Evolutionary conservation across 2,888 invertebrate genomes (phyloP), one percentile per base, ranked within the genome.

Genomic region (Drosophila hamatofila): DNA sequence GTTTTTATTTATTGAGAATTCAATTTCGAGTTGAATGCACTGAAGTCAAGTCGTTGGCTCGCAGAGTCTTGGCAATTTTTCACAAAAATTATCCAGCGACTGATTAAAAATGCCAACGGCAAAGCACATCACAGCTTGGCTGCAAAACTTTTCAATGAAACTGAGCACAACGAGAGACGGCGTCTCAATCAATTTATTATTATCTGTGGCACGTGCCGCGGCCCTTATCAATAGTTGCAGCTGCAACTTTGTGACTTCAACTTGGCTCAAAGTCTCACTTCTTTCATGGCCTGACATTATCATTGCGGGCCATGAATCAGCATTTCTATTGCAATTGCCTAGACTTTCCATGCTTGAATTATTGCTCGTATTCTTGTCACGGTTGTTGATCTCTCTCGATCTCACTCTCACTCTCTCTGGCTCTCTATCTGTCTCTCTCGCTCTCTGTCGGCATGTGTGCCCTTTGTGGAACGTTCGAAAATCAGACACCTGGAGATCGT

Each of bases 11-110:
- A 27, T 27, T 69, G 55, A 37, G 64, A 79, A 72, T 70, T 67
- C 35, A 66, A 72, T 76, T 62, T 46, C 49, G 60, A 86, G 89
- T 78, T 84, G 89, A 89, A 84, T 89, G 88, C 78, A 78, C 83
- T 69, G 42, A 1, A 9, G n/a, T 51, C 37, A 67, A 65, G 67
- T 75, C 60, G 70, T 63, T 70, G 60, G 60, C 75, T 70, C 37
- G 14, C 41, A 30, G 63, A 59, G 30, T 70, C 66, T 72, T 58
- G 30, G 14, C 63, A 48, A 61, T 68, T 60, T 39, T 42, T 72
- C 42, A 21, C 58, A 37, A 42, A 55, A 61, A 21, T 70, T 48
- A 57, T 60, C 46, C 59, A 81, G 59, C 11, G 33, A 35, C 60
- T 62, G 79, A 79, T 78, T 67, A 67, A 62, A 66, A 73, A 74